Evolutionary conservation across 2,113 vertebrate genomes (phyloP), one percentile per base, ranked within the genome.

Genomic region (Hippocampus guttulatus): DNA sequence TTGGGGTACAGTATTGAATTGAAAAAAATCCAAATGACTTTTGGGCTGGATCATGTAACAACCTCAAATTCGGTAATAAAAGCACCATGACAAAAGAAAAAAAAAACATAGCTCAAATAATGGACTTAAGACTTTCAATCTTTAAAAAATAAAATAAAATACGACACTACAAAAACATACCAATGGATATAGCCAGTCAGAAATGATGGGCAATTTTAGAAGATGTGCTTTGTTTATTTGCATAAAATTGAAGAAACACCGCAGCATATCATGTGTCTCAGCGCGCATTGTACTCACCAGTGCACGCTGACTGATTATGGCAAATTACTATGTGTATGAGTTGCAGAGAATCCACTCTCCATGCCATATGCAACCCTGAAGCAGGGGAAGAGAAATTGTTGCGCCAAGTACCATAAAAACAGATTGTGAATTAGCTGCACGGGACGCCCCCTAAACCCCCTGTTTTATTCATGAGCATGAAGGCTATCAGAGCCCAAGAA

Each of bases 401-500:
- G 84, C 79, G 74, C 88, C 84, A 91, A 92, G 86, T 84, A 91
- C 88, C 88, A 89, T 88, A 90, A 91, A 92, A 92, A 91, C 87
- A 91, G 89, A 91, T 89, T 89, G 85, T 88, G 88, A 90, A 91
- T 91, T 93, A 92, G 87, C 86, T 85, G 88, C 92, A 90, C 88
- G 88, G 89, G 91, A 92, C 92, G 88, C 89, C 87, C 88, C 89
- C 88, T 92, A 92, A 92, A 92, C 87, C 92, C 87, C 79, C 79
- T 92, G 88, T 92, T 93, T 93, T 92, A 93, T 93, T 93, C 92
- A 93, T 93, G 91, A 92, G 90, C 89, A 88, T 90, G 85, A 90
- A 92, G 86, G 83, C 90, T 92, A 90, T 90, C 84, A 79, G 77
- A 88, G 83, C 78, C 84, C 80, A 84, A 90, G 90, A 93, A 93